A percentile compares a stretch with the other conserved stretches of the same genome.
Evolutionary conservation across 1,140 invertebrate genomes (phyloP).

Genomic region (Ostrea denselamellosa): DNA sequence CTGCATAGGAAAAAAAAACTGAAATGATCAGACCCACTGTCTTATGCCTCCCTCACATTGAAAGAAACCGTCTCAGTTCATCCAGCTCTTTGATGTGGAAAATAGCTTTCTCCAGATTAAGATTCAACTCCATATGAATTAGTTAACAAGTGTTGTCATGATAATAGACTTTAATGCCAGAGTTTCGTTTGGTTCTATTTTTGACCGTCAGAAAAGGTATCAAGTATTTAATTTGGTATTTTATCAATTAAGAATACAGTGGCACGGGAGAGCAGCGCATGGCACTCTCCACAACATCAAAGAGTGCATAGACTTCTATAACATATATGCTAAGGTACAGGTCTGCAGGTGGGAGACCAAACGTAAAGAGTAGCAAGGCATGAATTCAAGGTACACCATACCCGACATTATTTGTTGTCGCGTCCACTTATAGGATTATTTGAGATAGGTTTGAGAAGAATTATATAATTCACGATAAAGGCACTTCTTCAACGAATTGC

Average conservation of each 20-base stretch:
- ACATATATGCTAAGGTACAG: neutral
- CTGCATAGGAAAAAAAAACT: neutral
- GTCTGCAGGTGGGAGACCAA: neutral
- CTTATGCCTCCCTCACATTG: neutral
- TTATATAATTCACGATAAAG: neutral
- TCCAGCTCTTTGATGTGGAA: slow-evolving; percentile 2
- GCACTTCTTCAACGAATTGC: neutral
- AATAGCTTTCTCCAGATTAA: slow-evolving; percentile 9
- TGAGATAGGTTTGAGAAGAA: neutral
- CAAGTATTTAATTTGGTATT: slow-evolving; percentile 30
- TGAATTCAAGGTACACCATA: neutral
- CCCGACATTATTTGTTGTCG: neutral
- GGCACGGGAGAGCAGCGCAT: neutral
- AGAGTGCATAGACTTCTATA: neutral
- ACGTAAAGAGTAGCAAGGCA: neutral
- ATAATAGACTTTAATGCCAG: neutral
- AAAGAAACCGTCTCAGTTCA: neutral
- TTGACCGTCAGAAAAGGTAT: slow-evolving; percentile 12
- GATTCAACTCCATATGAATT: slow-evolving; percentile 36
- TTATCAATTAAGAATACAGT: slow-evolving; percentile 22
- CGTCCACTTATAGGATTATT: neutral
- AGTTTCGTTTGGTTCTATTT: neutral
- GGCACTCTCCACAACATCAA: neutral
- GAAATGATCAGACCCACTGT: neutral
- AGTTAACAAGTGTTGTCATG: slow-evolving; percentile 8